phyloP scores from a whole-genome alignment of 2,113 vertebrate species.

The Edolisoma coerulescens region DNA sequence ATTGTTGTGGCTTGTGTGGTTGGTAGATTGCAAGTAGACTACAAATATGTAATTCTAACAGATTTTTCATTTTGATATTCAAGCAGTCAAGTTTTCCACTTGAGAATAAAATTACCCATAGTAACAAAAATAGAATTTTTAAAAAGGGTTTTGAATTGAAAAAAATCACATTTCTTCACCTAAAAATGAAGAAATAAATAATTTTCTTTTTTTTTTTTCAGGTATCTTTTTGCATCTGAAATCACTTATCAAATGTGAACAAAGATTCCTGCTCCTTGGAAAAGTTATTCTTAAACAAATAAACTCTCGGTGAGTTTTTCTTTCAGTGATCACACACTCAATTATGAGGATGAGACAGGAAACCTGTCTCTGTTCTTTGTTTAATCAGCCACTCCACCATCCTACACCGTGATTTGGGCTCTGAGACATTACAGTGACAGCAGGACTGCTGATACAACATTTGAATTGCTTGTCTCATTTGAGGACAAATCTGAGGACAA shows the following conservation, averaged over 20 bases:
- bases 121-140: rapidly evolving
- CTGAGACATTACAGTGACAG: neutral
- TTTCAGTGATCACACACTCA: neutral
- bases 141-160: neutral
- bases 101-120: neutral
- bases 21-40: neutral
- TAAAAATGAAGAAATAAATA: neutral
- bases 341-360: neutral
- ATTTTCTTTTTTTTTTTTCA: neutral
- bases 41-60: neutral
- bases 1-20: neutral
- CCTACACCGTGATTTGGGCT: neutral
- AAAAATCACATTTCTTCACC: neutral
- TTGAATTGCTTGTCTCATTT: neutral
- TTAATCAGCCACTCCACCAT: neutral
- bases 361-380: neutral
- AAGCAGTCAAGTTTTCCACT: neutral
- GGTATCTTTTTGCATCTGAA: neutral
- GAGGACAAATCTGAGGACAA: neutral
- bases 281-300: neutral
- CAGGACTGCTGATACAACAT: rapidly evolving
- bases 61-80: neutral
- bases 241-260: neutral
- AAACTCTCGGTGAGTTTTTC: neutral
- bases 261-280: neutral